Conservation (phyloP, 2,113 vertebrate genomes). For the Echinops telfairi region DNA sequence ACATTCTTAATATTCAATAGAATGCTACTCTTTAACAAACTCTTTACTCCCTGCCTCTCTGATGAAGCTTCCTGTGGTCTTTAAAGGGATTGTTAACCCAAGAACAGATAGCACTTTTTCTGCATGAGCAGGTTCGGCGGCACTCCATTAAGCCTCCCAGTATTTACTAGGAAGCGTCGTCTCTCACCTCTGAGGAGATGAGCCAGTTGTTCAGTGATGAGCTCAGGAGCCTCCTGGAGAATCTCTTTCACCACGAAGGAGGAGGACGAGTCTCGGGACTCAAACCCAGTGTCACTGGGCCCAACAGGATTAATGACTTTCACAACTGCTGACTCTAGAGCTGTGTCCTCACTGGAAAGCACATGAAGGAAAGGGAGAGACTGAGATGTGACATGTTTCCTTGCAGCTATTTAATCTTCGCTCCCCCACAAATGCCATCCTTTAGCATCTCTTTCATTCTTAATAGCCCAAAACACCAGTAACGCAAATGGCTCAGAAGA, state of each 20-base stretch:
- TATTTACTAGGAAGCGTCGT: slow-evolving; percentile 87
- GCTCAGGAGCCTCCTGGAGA: slow-evolving; percentile 95
- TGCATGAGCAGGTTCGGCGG: slow-evolving; percentile 91
- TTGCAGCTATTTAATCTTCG: slow-evolving; percentile 16
- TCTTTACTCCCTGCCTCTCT: slow-evolving; percentile 92
- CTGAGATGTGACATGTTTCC: background rate
- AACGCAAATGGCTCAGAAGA: background rate
- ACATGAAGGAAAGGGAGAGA: slow-evolving; percentile 67
- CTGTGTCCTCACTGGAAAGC: slow-evolving; percentile 89
- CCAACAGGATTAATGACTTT: slow-evolving; percentile 92
- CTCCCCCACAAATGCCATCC: background rate
- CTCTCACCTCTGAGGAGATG: slow-evolving; percentile 96
- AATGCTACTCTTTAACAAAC: slow-evolving; percentile 92
- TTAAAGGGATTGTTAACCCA: slow-evolving; percentile 95
- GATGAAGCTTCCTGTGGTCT: slow-evolving; percentile 91
- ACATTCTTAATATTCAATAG: slow-evolving; percentile 90
- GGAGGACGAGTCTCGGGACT: slow-evolving; percentile 86
- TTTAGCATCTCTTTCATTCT: background rate
- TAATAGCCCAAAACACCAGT: background rate
- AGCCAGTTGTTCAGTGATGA: slow-evolving; percentile 93
- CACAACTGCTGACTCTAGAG: slow-evolving; percentile 92
- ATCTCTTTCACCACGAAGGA: slow-evolving; percentile 93
- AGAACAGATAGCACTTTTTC: slow-evolving; percentile 93
- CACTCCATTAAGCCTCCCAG: slow-evolving; percentile 94
- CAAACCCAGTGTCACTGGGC: slow-evolving; percentile 86